Base-by-base conservation (phyloP, 2,113 vertebrate species). In the Engystomops pustulosus region DNA sequence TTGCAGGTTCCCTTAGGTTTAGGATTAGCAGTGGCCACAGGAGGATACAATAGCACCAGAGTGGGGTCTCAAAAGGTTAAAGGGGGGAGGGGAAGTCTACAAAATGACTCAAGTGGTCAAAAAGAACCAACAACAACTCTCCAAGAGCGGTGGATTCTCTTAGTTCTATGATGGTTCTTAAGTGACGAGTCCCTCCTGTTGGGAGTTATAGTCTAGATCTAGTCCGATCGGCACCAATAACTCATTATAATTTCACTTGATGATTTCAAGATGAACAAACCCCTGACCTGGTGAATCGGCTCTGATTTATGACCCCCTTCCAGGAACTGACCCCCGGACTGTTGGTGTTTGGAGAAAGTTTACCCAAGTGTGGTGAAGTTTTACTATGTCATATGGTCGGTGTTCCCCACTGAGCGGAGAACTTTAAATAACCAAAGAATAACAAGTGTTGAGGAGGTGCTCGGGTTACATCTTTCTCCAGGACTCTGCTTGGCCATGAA, bases 371-470 rank as follows among this genome's bases (percentile, higher is more conserved):
- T 27, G 30, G 38, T n/a, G 32, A 58, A 30, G 36, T 76, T 83
- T 75, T 76, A 67, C 38, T 30, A 4, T 51, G 27, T 38, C 55
- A 76, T 69, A 14, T 60, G 51, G 69, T n/a, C 8, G 47, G 9
- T 25, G 11, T 18, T 45, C 36, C 71, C 71, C 44, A 51, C 81
- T 65, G 70, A 17, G 53, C 2, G 17, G 20, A 67, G 25, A 60
- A 44, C 71, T 44, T 76, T 76, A 83, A 62, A 83, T 65, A 45
- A 60, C 36, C 30, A 18, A 83, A 83, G 30, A 60, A 65, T 76
- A 83, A 47, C 71, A 83, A 65, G 30, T 23, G 7, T 3, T 62
- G 41, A 76, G 17, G 23, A 75, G 60, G 55, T 62, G 81, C 60
- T 83, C 71, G 65, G 23, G 70, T 65, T 83, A 75, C 81, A 14